Base-by-base conservation (phyloP, 2,888 invertebrate species). In the Latrodectus hesperus region DNA sequence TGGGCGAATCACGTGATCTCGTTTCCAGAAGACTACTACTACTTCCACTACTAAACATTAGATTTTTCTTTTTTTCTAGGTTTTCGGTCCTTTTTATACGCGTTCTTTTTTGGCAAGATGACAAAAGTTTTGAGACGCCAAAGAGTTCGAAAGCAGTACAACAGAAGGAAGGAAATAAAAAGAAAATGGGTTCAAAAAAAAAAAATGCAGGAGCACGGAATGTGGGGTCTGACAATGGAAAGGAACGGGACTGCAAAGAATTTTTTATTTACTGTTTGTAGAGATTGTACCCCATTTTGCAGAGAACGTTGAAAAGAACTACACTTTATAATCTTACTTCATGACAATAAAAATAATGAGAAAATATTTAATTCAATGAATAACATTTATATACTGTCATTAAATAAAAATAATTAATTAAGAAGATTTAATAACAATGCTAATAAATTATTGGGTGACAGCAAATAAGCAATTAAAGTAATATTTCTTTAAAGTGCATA, bases 111-210 rank as follows among this genome's bases (percentile, higher is more conserved):
- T 87, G 86, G 86, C 86, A 87, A 81, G 70, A 87, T 81, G 86
- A 87, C 86, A 87, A 87, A 87, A 87, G 81, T 81, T 87, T 81
- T 72, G 76, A 81, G 81, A 87, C 86, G 86, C 84, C 84, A 71
- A 68, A 80, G 80, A 80, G 72, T 77, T 87, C 86, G 16, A 74
- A 38, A 49, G 49, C 73, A 72, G 75, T 85, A 22, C 79, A 52
- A 72, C 67, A 16, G 55, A 71, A 60, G 70, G 52, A 76, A 76
- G 75, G 73, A 52, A 75, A 75, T 80, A 67, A 79, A 55, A 65
- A 78, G 55, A 72, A 76, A 68, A 72, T 70, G 79, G 60, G 60
- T 38, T 38, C 64, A 64, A 75, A 77, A 67, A 51, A 60, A 67
- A 49, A 53, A 52, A n/a, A 80, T 53, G 65, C 14, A 16, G 65